Base-by-base conservation (phyloP, 2,113 vertebrate species). In the Myodes glareolus region DNA sequence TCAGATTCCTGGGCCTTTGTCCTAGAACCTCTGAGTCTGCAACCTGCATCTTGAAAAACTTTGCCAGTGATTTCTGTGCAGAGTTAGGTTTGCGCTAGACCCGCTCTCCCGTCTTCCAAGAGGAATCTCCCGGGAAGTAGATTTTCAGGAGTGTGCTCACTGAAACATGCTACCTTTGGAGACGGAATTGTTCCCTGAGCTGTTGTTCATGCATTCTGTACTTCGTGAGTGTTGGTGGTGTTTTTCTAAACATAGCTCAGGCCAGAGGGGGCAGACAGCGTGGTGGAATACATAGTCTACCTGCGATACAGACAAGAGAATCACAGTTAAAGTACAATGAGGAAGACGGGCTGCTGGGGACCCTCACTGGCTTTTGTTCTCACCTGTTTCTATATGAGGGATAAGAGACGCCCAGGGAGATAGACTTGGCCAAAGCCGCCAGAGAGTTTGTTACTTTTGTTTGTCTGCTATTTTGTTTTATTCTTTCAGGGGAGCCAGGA, bases 1-100 rank as follows among this genome's bases (percentile, higher is more conserved):
- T 97, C 97, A 94, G 94, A 96, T 88, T 94, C 93, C 95, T 96
- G 95, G 94, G 97, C 95, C 76, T 85, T 86, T 33, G 2, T 68
- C 87, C 96, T 90, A 86, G 80, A 92, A 47, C 92, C 68, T 73
- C 75, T 33, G 29, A 94, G 85, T 47, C 75, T 80, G 91, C 75
- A 94, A 89, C 50, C 94, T 97, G 92, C 68, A n/a, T 89, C 94
- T 90, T 75, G 77, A 65, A 73, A 75, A 81, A 82, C 36, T 67
- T 36, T 92, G 58, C 90, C 77, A 70, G 16, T 67, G 55, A 81
- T 73, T 94, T 95, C 39, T 75, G 1, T 50, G 73, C 73, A 63
- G 8, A 70, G 47, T 25, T 63, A 70, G 47, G 39, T 45, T 82
- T 93, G 87, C 75, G 55, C 58, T 29, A 27, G 63, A 12, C n/a